phyloP scores from a whole-genome alignment of 2,797 vertebrate genomes.

The Pipistrellus kuhlii region DNA sequence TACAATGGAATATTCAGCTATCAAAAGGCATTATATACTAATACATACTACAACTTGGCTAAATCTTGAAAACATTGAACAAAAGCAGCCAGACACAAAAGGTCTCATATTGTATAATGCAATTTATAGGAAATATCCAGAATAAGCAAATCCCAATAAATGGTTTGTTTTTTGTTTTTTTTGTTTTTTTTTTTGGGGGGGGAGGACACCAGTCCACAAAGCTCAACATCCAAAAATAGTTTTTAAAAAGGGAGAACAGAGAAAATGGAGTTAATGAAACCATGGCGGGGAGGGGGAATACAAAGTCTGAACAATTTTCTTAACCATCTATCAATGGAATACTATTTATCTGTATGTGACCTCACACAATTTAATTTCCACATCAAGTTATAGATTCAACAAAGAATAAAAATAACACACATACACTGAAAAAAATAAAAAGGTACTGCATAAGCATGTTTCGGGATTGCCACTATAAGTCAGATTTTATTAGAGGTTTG shows the following conservation, averaged over 20 bases:
- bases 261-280: slow-evolving; percentile 1
- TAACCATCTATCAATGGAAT: background rate
- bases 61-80: background rate
- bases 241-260: background rate
- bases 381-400: background rate
- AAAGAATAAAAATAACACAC: background rate
- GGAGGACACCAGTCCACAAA: background rate
- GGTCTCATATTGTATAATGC: background rate
- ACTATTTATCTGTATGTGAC: background rate
- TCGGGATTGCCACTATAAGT: background rate
- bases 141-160: background rate
- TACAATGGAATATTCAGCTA: background rate
- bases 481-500: slow-evolving; percentile 8
- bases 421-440: background rate
- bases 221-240: background rate
- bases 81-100: background rate
- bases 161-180: too few relatives aligned
- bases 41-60: background rate
- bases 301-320: slow-evolving; percentile 35
- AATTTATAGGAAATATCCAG: background rate
- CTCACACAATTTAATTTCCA: background rate
- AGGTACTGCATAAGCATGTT: background rate
- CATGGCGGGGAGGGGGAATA: background rate
- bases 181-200: too few relatives aligned
- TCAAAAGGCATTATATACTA: slow-evolving; percentile 4